Evolutionary conservation across 2,113 vertebrate genomes (phyloP).

Genomic region (Periophthalmodon schlosseri): DNA sequence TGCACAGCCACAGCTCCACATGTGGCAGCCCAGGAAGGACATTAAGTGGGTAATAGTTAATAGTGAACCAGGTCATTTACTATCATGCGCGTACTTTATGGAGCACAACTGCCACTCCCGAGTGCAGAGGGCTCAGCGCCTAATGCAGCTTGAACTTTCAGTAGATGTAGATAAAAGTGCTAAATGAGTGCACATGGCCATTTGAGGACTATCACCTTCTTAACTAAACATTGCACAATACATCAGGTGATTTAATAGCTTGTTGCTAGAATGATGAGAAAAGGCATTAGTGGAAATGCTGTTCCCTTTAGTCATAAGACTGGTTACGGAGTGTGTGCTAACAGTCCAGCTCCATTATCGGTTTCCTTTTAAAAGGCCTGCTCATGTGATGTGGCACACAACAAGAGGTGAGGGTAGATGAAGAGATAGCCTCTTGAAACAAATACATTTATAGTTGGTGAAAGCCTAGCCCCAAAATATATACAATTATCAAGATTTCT

Average conservation of each 20-base stretch:
- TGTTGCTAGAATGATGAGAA: conserved; percentile 50
- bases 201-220: conserved; percentile 60
- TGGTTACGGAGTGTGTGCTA: conserved; percentile 30
- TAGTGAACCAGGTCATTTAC: conserved; percentile 81
- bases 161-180: conserved; percentile 64
- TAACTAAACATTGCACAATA: conserved; percentile 76
- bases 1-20: conserved; percentile 64
- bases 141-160: conserved; percentile 67
- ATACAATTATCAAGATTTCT: background rate
- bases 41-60: conserved; percentile 81
- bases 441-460: background rate
- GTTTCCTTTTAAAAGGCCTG: conserved; percentile 26
- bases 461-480: background rate
- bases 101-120: conserved; percentile 67
- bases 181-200: conserved; percentile 53
- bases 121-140: conserved; percentile 54
- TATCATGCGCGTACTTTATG: conserved; percentile 79
- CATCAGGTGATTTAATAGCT: conserved; percentile 56
- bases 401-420: conserved; percentile 67
- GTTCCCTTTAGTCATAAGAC: conserved; percentile 59
- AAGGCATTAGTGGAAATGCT: conserved; percentile 44
- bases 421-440: conserved; percentile 75
- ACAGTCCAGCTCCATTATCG: conserved; percentile 44
- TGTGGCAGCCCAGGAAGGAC: conserved; percentile 71
- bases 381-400: conserved; percentile 65